A percentile compares a stretch with the other conserved stretches of the same genome.
These are phyloP conservation scores for Hyalella azteca DNA, from an alignment of 2,888 invertebrate genomes.

Conservation along the genomic window DNA sequence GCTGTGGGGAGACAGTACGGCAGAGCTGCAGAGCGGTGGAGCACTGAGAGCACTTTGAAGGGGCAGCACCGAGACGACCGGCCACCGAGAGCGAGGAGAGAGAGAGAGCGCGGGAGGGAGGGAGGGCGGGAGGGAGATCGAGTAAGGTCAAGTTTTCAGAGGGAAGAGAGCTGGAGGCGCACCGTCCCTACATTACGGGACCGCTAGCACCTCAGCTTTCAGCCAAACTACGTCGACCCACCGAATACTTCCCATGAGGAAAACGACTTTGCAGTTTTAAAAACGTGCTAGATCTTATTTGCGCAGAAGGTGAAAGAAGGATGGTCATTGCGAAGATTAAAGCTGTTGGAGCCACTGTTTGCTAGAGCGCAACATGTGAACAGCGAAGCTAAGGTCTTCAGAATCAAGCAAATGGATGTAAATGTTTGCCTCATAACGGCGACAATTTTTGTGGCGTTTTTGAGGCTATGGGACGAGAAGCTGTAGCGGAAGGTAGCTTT, in stretches of 20 bases:
- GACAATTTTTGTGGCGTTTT: too few species aligned
- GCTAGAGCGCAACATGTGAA: too few species aligned
- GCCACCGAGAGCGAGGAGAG: not conserved
- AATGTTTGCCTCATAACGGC: too few species aligned
- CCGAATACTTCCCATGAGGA: not conserved
- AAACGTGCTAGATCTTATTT: too few species aligned
- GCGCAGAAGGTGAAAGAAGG: too few species aligned
- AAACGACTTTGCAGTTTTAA: too few species aligned
- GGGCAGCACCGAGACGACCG: not conserved
- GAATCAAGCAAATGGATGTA: too few species aligned
- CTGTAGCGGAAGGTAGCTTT: too few species aligned
- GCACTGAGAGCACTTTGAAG: conserved; percentile 11
- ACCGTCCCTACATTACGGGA: not conserved
- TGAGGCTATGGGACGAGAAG: too few species aligned
- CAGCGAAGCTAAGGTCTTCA: too few species aligned
- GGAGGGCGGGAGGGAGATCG: not conserved
- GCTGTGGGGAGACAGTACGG: not conserved
- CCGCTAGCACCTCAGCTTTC: not conserved
- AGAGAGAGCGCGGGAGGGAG: not conserved
- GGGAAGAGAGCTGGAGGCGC: not conserved
- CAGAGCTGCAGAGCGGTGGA: not conserved
- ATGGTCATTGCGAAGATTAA: too few species aligned
- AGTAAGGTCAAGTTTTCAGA: not conserved
- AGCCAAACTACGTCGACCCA: not conserved
- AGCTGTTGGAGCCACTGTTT: too few species aligned